Conservation (phyloP, 2,113 vertebrate genomes). For the Siphamia tubifer region DNA sequence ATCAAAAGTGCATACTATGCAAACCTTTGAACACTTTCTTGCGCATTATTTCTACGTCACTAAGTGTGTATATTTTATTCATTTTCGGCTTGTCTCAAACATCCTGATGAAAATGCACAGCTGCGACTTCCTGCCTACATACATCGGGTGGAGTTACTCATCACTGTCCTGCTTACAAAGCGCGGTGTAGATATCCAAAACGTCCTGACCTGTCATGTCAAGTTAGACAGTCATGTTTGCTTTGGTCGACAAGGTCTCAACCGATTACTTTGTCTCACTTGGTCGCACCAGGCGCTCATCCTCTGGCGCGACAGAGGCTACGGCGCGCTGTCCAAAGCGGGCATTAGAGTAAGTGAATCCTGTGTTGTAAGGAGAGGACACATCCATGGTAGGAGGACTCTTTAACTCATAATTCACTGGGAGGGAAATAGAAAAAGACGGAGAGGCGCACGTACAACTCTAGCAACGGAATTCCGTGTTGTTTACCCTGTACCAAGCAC, state of each 20-base stretch:
- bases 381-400: slow-evolving; percentile 7
- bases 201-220: slow-evolving; percentile 13
- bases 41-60: neutral
- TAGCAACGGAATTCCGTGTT: neutral
- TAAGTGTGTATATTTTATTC: neutral
- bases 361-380: neutral
- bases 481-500: slow-evolving; percentile 7
- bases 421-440: neutral
- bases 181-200: neutral
- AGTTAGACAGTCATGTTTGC: slow-evolving; percentile 33
- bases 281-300: slow-evolving; percentile 8
- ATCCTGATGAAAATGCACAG: neutral
- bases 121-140: slow-evolving; percentile 18
- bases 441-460: neutral
- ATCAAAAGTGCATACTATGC: too few species aligned
- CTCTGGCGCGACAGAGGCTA: neutral
- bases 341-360: neutral
- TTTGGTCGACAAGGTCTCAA: slow-evolving; percentile 28
- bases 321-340: neutral
- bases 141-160: neutral
- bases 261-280: slow-evolving; percentile 8
- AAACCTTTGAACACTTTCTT: too few species aligned
- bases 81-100: neutral
- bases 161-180: neutral
- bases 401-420: neutral